Conservation (phyloP, 2,888 invertebrate genomes). For the Leptopilina drosophilae region DNA sequence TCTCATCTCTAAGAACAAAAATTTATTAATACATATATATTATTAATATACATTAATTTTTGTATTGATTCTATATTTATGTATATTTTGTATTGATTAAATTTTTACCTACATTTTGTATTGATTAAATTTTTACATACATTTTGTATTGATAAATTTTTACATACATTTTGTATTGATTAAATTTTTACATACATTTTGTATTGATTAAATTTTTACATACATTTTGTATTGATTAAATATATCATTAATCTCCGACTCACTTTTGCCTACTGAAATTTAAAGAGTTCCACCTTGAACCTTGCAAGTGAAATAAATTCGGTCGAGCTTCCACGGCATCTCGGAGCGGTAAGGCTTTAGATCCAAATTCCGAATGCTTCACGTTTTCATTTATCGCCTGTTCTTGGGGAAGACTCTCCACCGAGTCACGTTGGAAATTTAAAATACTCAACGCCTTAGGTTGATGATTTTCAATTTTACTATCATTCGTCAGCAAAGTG, state of each 20-base stretch:
- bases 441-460: slow-evolving; percentile 56
- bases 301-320: slow-evolving; percentile 48
- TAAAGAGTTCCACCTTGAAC: slow-evolving; percentile 9
- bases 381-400: slow-evolving; percentile 26
- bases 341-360: slow-evolving; percentile 81
- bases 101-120: too few species aligned
- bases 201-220: too few species aligned
- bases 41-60: background rate
- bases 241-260: background rate
- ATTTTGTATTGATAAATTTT: too few species aligned
- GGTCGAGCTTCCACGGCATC: slow-evolving; percentile 84
- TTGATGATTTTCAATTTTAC: slow-evolving; percentile 60
- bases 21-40: background rate
- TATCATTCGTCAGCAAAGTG: slow-evolving; percentile 49
- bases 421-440: slow-evolving; percentile 76
- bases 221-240: background rate
- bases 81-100: too few species aligned
- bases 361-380: slow-evolving; percentile 71
- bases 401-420: slow-evolving; percentile 75
- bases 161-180: too few species aligned
- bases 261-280: background rate
- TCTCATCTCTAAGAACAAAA: slow-evolving; percentile 50
- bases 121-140: background rate
- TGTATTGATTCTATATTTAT: too few species aligned
- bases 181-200: too few species aligned